Evolutionary conservation across 2,113 vertebrate species (phyloP), one percentile per base, ranked within the genome.

Genomic region (Lagopus muta): DNA sequence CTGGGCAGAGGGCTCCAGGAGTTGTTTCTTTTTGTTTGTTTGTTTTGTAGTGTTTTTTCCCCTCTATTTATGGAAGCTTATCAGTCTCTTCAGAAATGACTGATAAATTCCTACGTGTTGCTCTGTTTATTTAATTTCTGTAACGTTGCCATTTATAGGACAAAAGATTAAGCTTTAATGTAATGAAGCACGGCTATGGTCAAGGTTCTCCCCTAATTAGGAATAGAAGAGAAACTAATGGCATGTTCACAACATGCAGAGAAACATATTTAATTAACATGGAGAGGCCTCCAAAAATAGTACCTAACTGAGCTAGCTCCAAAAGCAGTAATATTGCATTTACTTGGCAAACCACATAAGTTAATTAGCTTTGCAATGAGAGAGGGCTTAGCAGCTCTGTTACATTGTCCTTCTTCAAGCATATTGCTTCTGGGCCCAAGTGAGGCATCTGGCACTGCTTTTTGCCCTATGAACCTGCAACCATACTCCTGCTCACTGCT

Each of bases 201-300:
- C 93, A 97, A 92, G 69, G 36, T 90, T 91, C 69, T 94, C 71
- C 62, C 83, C 88, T 96, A 95, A 95, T 95, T 91, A 90, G 90
- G 91, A 92, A 80, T 8, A 88, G 91, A 95, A 93, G 57, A 84
- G 76, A 89, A 94, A 84, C 70, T 96, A 96, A 96, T 96, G 90
- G 61, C 93, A 86, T 86, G 73, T 88, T 95, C 95, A 90, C 86
- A 96, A 96, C 82, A 90, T n/a, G 82, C 90, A 92, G 82, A 43
- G 76, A 94, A 94, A 95, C 95, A 88, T 86, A 88, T 93, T 96
- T 96, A 96, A 95, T 96, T 94, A 96, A 90, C 92, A 72, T 94
- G 80, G 92, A 96, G 88, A 96, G 88, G 92, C 34, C 95, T 96
- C 94, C 88, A 92, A 96, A 96, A 93, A 96, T 94, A 96, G 94